Evolutionary conservation across 2,113 vertebrate species (phyloP), one percentile per base, ranked within the genome.

Genomic region (Furnarius figulus): DNA sequence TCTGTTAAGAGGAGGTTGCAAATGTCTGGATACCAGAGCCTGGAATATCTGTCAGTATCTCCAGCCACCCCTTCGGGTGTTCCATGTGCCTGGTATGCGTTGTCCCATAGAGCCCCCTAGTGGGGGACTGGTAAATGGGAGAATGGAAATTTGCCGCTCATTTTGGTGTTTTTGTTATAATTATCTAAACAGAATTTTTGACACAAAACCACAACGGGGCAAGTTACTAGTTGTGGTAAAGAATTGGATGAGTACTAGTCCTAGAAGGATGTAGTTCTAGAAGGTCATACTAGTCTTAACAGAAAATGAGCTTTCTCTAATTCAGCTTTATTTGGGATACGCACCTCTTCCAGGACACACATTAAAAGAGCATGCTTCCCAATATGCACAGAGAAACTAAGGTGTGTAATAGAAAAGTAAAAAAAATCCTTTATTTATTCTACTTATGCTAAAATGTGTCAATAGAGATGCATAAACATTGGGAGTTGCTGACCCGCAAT

Each of bases 21-120:
- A 53, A 49, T 44, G 27, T 11, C 21, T 8, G 10, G 40, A 2
- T 37, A 22, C 0, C 18, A 24, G 30, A 61, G 44, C 22, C 28
- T 89, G 56, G 24, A 53, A 5, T 49, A n/a, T 2, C 28, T 73
- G 23, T 10, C 2, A 12, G 1, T 39, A 2, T 75, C 81, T 67
- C 15, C 19, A 13, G 4, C 7, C 5, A 0, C 30, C 59, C 70
- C 20, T 49, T 42, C 9, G 9, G 2, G 13, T 46, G 33, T 22
- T 70, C n/a, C 17, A 18, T 10, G 0, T 15, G 37, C 37, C 15
- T 70, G 37, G 3, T 4, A 1, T 52, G 30, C 0, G 0, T 74
- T 94, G 47, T 87, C 55, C 50, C 8, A 0, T 89, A 8, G 70
- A 56, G 85, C 87, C 90, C 92, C 20, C 92, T 97, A 72, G 89